Percentiles rank a stretch among this genome's conserved stretches.
These are phyloP conservation scores for Cotesia chilonis DNA, from an alignment of 1,140 invertebrate species.

Conservation along the genomic window DNA sequence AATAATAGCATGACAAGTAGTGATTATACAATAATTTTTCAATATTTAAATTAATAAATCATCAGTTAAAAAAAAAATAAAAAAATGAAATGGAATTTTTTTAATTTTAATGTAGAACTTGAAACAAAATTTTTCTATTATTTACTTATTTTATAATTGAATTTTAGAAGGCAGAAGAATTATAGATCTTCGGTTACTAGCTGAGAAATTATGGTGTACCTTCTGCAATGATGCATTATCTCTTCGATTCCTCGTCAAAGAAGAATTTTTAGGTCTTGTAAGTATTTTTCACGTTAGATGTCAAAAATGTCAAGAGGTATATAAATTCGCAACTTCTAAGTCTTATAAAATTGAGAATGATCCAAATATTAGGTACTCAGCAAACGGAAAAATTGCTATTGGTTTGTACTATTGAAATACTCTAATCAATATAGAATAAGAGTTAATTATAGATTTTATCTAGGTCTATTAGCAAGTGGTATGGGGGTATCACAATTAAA, in stretches of 20 bases:
- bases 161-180: slow-evolving; percentile 29
- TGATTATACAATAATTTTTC: too few relatives aligned
- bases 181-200: slow-evolving; percentile 26
- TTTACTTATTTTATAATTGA: too few relatives aligned
- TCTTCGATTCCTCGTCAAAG: slow-evolving; percentile 20
- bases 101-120: too few relatives aligned
- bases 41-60: too few relatives aligned
- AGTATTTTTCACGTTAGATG: slow-evolving; percentile 19
- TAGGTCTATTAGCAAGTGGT: slow-evolving; percentile 13
- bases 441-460: background rate
- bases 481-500: slow-evolving; percentile 20
- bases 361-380: background rate
- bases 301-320: background rate
- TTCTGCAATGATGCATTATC: slow-evolving; percentile 26
- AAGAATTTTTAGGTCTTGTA: slow-evolving; percentile 22
- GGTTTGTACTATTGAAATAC: background rate
- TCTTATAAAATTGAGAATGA: background rate
- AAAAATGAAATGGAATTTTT: too few relatives aligned
- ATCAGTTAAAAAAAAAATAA: too few relatives aligned
- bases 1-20: too few relatives aligned
- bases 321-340: slow-evolving; percentile 6
- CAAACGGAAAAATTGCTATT: slow-evolving; percentile 15
- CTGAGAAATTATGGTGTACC: slow-evolving; percentile 33
- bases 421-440: background rate
- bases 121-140: too few relatives aligned